Base-by-base conservation (phyloP, 1,140 invertebrate genomes). In the Drosophila subobscura region DNA sequence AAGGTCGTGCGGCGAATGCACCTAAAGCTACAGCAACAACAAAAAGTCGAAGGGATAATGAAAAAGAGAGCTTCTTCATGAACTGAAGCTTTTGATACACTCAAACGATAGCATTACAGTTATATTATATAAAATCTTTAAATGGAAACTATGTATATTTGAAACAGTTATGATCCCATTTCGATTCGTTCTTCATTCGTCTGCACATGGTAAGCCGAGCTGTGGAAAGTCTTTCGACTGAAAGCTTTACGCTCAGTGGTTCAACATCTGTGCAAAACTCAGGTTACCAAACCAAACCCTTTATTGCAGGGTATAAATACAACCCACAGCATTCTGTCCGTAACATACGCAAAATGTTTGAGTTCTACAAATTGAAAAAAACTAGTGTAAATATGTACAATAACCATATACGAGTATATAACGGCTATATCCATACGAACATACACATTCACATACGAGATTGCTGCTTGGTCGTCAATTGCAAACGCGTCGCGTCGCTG, bases 1-100 rank as follows among this genome's bases (percentile, higher is more conserved):
- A 84, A 84, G 80, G 80, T 84, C 81, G 67, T 52, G 63, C 77
- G 72, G 80, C 80, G 63, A 77, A 85, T 84, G 80, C 77, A 84
- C 80, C 77, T 73, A 86, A 65, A 61, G 49, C 60, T 56, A 57
- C 41, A 59, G 46, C 47, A 29, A 61, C 23, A 58, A 44, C 46
- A 49, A 61, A 20, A 14, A 56, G 23, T 7, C 16, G 2, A 50
- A 47, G 10, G 10, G 6, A n/a, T 6, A 45, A 45, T 7, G 44
- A 22, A 23, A 40, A 45, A 20, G 5, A 42, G n/a, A 54, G 6
- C 5, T 27, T 6, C 6, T 33, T 8, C 29, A 8, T 33, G 7
- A 10, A 3, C 7, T 8, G 10, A 37, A 37, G 10, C 10, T 4
- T 12, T 37, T 4, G 10, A 37, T 37, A 12, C 33, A 12, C 33